Conservation (phyloP, 2,888 invertebrate genomes). For the Theretra japonica region DNA sequence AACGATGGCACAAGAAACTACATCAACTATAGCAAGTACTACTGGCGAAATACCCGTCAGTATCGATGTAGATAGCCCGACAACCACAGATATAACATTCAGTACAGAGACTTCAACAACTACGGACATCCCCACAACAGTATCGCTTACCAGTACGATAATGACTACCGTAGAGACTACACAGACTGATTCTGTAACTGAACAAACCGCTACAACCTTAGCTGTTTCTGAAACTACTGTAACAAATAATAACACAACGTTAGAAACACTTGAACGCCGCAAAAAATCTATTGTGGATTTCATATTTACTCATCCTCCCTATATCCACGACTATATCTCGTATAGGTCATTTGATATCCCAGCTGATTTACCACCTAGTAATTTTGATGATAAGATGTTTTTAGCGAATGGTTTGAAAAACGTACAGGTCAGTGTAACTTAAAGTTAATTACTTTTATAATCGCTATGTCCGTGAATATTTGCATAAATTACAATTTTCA, state of each 20-base stretch:
- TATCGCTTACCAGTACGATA: slow-evolving; percentile 33
- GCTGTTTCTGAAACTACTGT: slow-evolving; percentile 43
- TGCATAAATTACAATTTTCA: slow-evolving; percentile 55
- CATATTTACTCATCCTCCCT: slow-evolving; percentile 71
- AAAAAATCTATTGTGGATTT: slow-evolving; percentile 78
- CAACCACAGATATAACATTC: not conserved
- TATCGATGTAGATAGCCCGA: not conserved
- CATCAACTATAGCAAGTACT: slow-evolving; percentile 29
- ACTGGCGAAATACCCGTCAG: no score
- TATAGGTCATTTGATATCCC: slow-evolving; percentile 73
- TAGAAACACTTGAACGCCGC: slow-evolving; percentile 69
- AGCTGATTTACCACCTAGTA: slow-evolving; percentile 53
- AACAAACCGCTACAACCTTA: slow-evolving; percentile 35
- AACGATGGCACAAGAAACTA: slow-evolving; percentile 31
- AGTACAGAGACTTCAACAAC: slow-evolving; percentile 16
- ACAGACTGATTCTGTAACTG: slow-evolving; percentile 23
- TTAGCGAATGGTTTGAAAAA: slow-evolving; percentile 74
- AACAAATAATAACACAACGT: slow-evolving; percentile 47
- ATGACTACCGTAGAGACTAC: slow-evolving; percentile 33
- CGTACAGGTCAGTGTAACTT: slow-evolving; percentile 64
- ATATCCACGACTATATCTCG: slow-evolving; percentile 67
- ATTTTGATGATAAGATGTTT: slow-evolving; percentile 65
- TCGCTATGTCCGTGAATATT: not conserved
- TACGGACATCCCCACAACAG: slow-evolving; percentile 34
- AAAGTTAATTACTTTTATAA: not conserved